Evolutionary conservation across 2,113 vertebrate species (phyloP).

Genomic region (Hypomesus transpacificus): DNA sequence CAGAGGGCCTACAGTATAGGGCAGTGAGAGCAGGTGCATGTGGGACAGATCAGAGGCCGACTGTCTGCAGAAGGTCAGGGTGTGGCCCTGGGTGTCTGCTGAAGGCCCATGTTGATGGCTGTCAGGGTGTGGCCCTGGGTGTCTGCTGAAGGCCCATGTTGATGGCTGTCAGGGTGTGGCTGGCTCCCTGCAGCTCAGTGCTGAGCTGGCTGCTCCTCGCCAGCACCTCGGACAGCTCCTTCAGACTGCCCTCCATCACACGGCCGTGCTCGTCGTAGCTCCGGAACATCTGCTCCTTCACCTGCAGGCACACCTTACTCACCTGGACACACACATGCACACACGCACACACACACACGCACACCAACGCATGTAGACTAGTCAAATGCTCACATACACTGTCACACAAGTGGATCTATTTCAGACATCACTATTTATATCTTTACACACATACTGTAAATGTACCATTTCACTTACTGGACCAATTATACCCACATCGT

Average conservation of each 20-base stretch:
- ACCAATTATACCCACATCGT: too few species aligned
- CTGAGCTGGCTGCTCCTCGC: slow-evolving; percentile 62
- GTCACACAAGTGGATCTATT: too few species aligned
- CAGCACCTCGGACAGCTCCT: slow-evolving; percentile 61
- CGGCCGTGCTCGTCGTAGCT: slow-evolving; percentile 71
- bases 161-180: slow-evolving; percentile 64
- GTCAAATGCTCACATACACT: too few species aligned
- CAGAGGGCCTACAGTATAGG: too few species aligned
- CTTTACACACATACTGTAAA: too few species aligned
- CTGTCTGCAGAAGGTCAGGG: slow-evolving; percentile 55
- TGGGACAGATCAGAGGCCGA: slow-evolving; percentile 34
- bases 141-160: slow-evolving; percentile 70
- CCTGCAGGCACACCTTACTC: slow-evolving; percentile 69
- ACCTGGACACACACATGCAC: slow-evolving; percentile 59
- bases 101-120: slow-evolving; percentile 64
- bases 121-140: slow-evolving; percentile 39
- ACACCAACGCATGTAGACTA: background rate
- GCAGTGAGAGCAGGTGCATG: too few species aligned
- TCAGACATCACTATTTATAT: too few species aligned
- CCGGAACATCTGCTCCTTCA: slow-evolving; percentile 75
- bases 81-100: slow-evolving; percentile 54
- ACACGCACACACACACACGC: background rate
- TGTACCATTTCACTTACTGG: too few species aligned
- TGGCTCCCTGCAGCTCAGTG: slow-evolving; percentile 73
- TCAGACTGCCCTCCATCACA: slow-evolving; percentile 56